These are phyloP conservation scores for Antedon mediterranea DNA, from an alignment of 53 echinoderm and acorn worm genomes.

Conservation along the genomic window DNA sequence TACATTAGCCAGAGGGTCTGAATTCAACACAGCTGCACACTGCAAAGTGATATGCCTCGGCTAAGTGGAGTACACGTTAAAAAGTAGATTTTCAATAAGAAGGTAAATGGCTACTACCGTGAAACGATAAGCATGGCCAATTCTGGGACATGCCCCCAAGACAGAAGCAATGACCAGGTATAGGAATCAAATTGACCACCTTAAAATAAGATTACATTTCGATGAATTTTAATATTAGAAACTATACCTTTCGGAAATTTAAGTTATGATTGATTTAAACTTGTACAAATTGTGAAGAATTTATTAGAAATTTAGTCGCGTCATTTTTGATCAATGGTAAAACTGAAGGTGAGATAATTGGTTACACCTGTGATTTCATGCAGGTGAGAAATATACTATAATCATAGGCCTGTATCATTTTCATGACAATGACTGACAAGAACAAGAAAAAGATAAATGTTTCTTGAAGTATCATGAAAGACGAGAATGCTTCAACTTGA, in stretches of 20 bases:
- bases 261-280: not conserved
- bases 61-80: not conserved
- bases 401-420: too few species aligned
- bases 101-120: not conserved
- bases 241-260: not conserved
- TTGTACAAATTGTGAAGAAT: not conserved
- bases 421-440: too few species aligned
- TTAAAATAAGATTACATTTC: not conserved
- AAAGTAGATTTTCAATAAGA: not conserved
- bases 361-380: not conserved
- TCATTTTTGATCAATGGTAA: not conserved
- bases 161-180: not conserved
- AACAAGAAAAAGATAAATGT: too few species aligned
- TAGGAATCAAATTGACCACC: not conserved
- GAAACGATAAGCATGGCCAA: not conserved
- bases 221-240: not conserved
- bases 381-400: too few species aligned
- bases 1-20: not conserved
- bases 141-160: not conserved
- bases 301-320: not conserved
- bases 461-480: too few species aligned
- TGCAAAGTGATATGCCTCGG: not conserved
- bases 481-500: too few species aligned
- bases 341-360: not conserved
- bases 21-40: not conserved